Conservation (phyloP, 2,888 invertebrate genomes). For the Pristionchus exspectatus region DNA sequence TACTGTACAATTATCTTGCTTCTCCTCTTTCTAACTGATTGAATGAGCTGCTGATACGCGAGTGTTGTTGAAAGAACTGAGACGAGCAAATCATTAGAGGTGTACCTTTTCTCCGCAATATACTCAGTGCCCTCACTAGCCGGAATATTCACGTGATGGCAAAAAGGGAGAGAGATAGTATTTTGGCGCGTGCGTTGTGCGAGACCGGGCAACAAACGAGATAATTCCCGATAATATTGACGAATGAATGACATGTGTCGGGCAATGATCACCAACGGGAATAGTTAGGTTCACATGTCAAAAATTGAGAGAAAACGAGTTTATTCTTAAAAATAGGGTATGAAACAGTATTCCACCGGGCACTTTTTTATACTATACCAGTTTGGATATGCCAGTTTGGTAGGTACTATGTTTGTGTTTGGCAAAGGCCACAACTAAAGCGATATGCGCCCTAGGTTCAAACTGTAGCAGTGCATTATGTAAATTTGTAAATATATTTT, state of each 20-base stretch:
- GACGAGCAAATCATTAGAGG: neutral
- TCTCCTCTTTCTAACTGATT: no score
- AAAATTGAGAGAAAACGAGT: neutral
- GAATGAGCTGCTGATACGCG: no score
- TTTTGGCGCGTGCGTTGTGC: neutral
- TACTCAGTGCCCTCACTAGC: neutral
- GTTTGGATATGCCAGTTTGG: no score
- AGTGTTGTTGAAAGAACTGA: neutral
- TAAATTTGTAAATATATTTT: no score
- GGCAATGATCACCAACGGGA: neutral
- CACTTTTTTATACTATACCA: no score
- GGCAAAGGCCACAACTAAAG: no score
- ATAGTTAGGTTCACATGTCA: neutral
- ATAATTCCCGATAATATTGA: neutral
- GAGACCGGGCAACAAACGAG: slow-evolving; percentile 13
- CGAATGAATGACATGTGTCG: no score
- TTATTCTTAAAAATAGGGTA: no score
- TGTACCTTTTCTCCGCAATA: neutral
- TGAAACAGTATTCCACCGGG: no score
- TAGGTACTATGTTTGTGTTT: no score
- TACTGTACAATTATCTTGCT: neutral
- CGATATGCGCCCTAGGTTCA: no score
- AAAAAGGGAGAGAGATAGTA: neutral
- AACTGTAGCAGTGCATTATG: no score
- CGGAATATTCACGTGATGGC: slow-evolving; percentile 4